Conservation (phyloP, 2,113 vertebrate genomes). For the Neolamprologus caudopunctatus region DNA sequence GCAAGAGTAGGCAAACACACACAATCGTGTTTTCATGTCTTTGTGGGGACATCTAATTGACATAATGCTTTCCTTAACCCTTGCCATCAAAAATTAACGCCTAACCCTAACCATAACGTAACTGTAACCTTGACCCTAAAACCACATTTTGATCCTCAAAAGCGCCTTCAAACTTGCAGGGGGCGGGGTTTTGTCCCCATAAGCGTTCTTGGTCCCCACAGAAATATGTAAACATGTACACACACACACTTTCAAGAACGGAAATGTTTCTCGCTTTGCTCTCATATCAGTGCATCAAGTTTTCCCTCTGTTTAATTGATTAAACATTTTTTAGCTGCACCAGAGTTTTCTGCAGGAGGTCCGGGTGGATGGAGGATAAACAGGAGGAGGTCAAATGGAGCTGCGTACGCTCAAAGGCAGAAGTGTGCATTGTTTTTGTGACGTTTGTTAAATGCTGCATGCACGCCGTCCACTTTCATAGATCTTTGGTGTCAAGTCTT, state of each 20-base stretch:
- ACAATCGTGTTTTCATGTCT: not conserved
- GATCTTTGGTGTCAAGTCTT: not conserved
- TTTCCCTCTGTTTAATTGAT: not conserved
- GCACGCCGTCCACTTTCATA: not conserved
- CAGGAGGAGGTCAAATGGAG: not conserved
- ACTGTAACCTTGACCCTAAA: not conserved
- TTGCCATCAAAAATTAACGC: accelerated
- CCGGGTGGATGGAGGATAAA: not conserved
- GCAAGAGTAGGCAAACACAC: not conserved
- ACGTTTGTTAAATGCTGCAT: not conserved
- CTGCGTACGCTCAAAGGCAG: not conserved
- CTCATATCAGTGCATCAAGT: not conserved
- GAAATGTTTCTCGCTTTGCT: not conserved
- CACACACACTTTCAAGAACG: not conserved
- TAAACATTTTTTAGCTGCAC: not conserved
- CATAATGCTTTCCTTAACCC: accelerated
- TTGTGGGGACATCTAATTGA: not conserved
- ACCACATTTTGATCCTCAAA: not conserved
- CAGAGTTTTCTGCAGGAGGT: not conserved
- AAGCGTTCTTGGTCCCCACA: not conserved
- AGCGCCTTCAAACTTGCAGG: not conserved
- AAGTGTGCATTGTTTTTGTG: not conserved
- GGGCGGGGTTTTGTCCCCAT: not conserved
- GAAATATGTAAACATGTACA: not conserved
- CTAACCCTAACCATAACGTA: not conserved